These are phyloP conservation scores for Chelmon rostratus DNA, from an alignment of 2,797 vertebrate species.

Conservation along the genomic window DNA sequence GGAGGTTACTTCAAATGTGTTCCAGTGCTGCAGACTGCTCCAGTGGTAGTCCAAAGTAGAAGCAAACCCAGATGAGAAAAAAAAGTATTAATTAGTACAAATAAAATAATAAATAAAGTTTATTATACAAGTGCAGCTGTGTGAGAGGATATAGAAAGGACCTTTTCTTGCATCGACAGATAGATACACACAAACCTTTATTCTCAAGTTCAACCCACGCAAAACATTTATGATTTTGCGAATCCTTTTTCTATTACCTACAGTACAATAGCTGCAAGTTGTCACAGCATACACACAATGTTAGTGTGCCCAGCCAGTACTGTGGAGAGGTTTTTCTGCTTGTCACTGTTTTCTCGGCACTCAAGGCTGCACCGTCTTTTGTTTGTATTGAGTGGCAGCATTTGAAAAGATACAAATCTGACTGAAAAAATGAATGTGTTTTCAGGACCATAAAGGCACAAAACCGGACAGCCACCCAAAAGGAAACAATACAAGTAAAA, in stretches of 20 bases:
- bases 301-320: constrained; percentile 4
- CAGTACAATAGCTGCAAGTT: constrained; percentile 37
- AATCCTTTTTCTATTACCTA: constrained; percentile 36
- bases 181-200: not conserved
- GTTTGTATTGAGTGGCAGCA: constrained; percentile 39
- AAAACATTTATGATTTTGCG: constrained; percentile 18
- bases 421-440: constrained; percentile 21
- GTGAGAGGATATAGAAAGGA: not conserved
- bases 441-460: constrained; percentile 7
- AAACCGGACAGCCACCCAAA: constrained; percentile 3
- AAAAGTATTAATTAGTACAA: not conserved
- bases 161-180: not conserved
- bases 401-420: constrained; percentile 38
- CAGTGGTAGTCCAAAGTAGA: constrained; percentile 33
- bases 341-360: constrained; percentile 51
- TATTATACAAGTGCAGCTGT: not conserved
- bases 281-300: constrained; percentile 13
- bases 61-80: constrained; percentile 7
- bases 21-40: constrained; percentile 28
- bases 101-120: too few species aligned
- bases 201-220: not conserved
- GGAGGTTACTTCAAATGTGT: constrained; percentile 64
- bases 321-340: constrained; percentile 53
- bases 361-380: constrained; percentile 59
- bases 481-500: not conserved